Evolutionary conservation across 2,888 invertebrate genomes (phyloP).

Genomic region (Coleophora flavipennella): DNA sequence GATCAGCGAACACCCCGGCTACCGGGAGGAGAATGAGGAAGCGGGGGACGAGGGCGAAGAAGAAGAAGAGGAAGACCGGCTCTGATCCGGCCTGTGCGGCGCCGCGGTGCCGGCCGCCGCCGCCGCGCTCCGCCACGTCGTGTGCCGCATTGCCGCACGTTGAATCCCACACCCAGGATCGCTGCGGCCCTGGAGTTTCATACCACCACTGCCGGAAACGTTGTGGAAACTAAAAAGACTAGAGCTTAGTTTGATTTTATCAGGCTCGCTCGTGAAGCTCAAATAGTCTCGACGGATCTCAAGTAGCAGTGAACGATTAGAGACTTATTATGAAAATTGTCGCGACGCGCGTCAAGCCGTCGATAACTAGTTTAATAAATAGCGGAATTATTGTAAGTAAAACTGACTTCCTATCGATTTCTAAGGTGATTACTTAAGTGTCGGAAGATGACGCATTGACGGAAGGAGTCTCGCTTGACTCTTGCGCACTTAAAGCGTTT

Average conservation of each 20-base stretch:
- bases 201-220: slow-evolving; percentile 16
- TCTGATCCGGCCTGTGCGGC: slow-evolving; percentile 74
- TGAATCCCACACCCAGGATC: slow-evolving; percentile 29
- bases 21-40: slow-evolving; percentile 91
- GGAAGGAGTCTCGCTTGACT: too few relatives aligned
- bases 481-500: too few relatives aligned
- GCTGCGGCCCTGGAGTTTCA: slow-evolving; percentile 8
- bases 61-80: slow-evolving; percentile 83
- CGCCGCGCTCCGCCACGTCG: slow-evolving; percentile 52
- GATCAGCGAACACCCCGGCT: slow-evolving; percentile 94
- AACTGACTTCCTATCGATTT: slow-evolving; percentile 69
- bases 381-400: slow-evolving; percentile 63
- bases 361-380: slow-evolving; percentile 55
- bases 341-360: slow-evolving; percentile 36
- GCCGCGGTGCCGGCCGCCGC: slow-evolving; percentile 61
- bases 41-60: slow-evolving; percentile 88
- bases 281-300: background rate
- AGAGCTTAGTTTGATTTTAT: slow-evolving; percentile 6
- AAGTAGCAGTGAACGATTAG: slow-evolving; percentile 36
- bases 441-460: slow-evolving; percentile 18
- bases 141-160: slow-evolving; percentile 55
- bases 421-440: slow-evolving; percentile 52
- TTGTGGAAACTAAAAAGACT: too few relatives aligned
- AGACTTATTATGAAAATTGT: slow-evolving; percentile 58
- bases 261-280: slow-evolving; percentile 2